Evolutionary conservation across 2,888 invertebrate genomes (phyloP), one percentile per base, ranked within the genome.

Genomic region (Flexamia atlantica): DNA sequence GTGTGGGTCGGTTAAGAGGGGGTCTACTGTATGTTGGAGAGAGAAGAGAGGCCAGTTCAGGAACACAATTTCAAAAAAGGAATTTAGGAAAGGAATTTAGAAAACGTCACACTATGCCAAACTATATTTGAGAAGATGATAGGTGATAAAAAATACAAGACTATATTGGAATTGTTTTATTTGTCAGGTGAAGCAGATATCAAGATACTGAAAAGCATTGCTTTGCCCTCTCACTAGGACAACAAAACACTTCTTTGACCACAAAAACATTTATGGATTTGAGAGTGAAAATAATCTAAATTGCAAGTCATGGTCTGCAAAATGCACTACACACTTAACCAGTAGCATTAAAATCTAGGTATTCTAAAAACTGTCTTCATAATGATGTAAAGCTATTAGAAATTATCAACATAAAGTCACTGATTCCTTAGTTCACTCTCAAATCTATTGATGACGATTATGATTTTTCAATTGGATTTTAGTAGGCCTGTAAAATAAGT

Each of bases 161-260:
- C 23, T 57, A 57, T 20, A 57, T 57, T 57, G 57, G 20, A 9
- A 20, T 57, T 23, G 57, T 57, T 57, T 40, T 57, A 23, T 57
- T 23, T 57, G 57, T 57, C 57, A 57, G 57, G 57, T 57, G 57
- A 57, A 23, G 57, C 57, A 57, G 57, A 23, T 57, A 57, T 57
- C 57, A 57, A 57, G 57, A 57, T 57, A 57, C 23, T 57, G 57
- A 57, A 57, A 57, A 57, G 57, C 57, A 23, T 57, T 57, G 57
- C 57, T 57, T 17, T 36, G 23, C 23, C 57, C 23, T 57, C 23
- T 57, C 23, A 23, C 57, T 23, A 57, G 3, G 23, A 23, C 57
- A 57, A 57, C 57, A 23, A 23, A 57, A 57, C 20, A 20, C 23
- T 57, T 23, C 12, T 57, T 57, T 12, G 23, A 57, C 57, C 57